phyloP scores from a whole-genome alignment of 2,888 invertebrate species.

The Hypena proboscidalis region DNA sequence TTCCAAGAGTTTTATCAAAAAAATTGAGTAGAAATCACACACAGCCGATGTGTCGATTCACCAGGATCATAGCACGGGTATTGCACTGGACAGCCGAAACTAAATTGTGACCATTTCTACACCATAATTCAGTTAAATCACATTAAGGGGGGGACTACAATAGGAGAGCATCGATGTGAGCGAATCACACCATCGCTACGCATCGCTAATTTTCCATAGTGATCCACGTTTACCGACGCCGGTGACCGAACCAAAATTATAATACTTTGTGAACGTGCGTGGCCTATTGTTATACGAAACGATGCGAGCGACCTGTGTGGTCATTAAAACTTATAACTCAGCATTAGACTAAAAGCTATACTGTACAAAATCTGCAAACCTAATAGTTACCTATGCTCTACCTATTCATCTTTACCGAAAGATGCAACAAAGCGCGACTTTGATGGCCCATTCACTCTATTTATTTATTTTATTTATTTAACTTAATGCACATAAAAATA shows the following conservation, averaged over 20 bases:
- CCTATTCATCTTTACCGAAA: too few relatives aligned
- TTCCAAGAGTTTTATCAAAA: constrained; percentile 37
- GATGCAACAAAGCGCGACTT: too few relatives aligned
- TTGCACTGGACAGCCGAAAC: constrained; percentile 75
- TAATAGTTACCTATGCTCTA: too few relatives aligned
- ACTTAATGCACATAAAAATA: too few relatives aligned
- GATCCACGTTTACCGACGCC: constrained; percentile 61
- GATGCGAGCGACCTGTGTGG: constrained; percentile 56
- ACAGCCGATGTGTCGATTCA: constrained; percentile 47
- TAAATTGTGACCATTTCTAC: constrained; percentile 80
- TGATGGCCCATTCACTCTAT: too few relatives aligned
- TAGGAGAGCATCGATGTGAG: constrained; percentile 81
- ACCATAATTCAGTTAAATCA: constrained; percentile 84
- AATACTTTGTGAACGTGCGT: constrained; percentile 61
- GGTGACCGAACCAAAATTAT: constrained; percentile 69
- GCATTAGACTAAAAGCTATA: too few relatives aligned
- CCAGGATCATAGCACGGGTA: constrained; percentile 57
- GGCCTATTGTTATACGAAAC: constrained; percentile 53
- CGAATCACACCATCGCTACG: constrained; percentile 83
- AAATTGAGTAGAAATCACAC: constrained; percentile 40
- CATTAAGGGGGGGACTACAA: constrained; percentile 82
- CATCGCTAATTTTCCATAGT: constrained; percentile 80
- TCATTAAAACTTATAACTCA: constrained; percentile 46
- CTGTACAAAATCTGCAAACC: too few relatives aligned
- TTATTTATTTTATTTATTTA: too few relatives aligned